These are phyloP conservation scores for Smutsia gigantea DNA, from an alignment of 2,797 vertebrate species.

Conservation along the genomic window DNA sequence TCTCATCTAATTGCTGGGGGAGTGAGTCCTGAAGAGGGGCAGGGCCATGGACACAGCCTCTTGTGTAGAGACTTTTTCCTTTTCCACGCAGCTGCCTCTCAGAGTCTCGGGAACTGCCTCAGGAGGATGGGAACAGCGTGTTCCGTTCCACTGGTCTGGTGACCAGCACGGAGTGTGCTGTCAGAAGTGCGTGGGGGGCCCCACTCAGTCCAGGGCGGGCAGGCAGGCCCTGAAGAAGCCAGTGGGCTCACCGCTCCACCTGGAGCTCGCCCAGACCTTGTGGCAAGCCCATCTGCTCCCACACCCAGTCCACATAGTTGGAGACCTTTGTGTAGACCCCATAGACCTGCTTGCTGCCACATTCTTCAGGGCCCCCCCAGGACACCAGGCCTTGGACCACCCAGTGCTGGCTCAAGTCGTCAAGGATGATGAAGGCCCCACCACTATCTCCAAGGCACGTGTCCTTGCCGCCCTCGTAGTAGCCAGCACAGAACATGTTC, in stretches of 20 bases:
- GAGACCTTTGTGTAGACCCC: conserved; percentile 97
- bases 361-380: conserved; percentile 96
- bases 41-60: neutral
- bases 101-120: neutral
- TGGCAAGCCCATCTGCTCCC: conserved; percentile 85
- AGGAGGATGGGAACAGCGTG: neutral
- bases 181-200: neutral
- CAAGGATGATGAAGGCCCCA: conserved; percentile 93
- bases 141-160: neutral
- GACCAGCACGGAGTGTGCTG: conserved; percentile 27
- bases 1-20: neutral
- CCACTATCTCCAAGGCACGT: conserved; percentile 98
- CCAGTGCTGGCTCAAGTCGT: conserved; percentile 89
- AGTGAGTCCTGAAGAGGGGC: neutral
- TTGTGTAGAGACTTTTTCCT: neutral
- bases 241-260: conserved; percentile 65
- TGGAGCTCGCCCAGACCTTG: conserved; percentile 58
- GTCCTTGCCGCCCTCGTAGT: conserved; percentile 94
- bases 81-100: neutral
- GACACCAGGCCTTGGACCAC: conserved; percentile 95
- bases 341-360: conserved; percentile 95
- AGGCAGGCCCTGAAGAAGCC: neutral
- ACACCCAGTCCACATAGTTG: conserved; percentile 93
- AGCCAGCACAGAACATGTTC: conserved; percentile 98
- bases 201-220: neutral